Percentiles rank a stretch among this genome's conserved stretches.
phyloP scores from a whole-genome alignment of 2,888 invertebrate species.

The Oxyscelio sp. region DNA sequence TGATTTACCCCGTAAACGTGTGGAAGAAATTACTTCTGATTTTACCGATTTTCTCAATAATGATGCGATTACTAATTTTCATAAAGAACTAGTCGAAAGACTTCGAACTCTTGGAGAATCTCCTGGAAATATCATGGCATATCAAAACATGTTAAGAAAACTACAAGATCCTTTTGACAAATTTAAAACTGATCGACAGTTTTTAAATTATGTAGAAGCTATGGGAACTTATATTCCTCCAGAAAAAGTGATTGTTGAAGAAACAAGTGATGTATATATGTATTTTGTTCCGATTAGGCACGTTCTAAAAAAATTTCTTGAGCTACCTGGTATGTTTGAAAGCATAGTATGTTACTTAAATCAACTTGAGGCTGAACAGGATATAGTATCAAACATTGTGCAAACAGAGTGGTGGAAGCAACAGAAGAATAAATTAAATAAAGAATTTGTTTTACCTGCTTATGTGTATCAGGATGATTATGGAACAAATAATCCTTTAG shows the following conservation, averaged over 20 bases:
- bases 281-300: conserved; percentile 35
- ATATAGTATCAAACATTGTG: conserved; percentile 53
- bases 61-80: neutral
- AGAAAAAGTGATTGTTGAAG: neutral
- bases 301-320: conserved; percentile 44
- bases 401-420: conserved; percentile 56
- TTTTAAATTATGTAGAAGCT: conserved; percentile 8
- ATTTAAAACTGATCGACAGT: neutral
- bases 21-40: conserved; percentile 5
- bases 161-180: conserved; percentile 12
- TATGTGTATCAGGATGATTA: conserved; percentile 73
- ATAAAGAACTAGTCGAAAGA: conserved; percentile 2
- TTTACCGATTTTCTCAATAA: conserved; percentile 13
- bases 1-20: conserved; percentile 21
- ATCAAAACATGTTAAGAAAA: neutral
- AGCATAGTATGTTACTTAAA: neutral
- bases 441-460: conserved; percentile 54
- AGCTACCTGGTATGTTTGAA: conserved; percentile 25
- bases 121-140: conserved; percentile 3
- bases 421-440: conserved; percentile 20
- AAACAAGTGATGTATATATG: neutral
- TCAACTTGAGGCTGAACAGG: conserved; percentile 6
- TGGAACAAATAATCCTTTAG: conserved; percentile 69
- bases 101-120: conserved; percentile 1
- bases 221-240: conserved; percentile 7